These are phyloP conservation scores for Heliconius hermathena DNA, from an alignment of 1,140 invertebrate species.

Conservation along the genomic window DNA sequence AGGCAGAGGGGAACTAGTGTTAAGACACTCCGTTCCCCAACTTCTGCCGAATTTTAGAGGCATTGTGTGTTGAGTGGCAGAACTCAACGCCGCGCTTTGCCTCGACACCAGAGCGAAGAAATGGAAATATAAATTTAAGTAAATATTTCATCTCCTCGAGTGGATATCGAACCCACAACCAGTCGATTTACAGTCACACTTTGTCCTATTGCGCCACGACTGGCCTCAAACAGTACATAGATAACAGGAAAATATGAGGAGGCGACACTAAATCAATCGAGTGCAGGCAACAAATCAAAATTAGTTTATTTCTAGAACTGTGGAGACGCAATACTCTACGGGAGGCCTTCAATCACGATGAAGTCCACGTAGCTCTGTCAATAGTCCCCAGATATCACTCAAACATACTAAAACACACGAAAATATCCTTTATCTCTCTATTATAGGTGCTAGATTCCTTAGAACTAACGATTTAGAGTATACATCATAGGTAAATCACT, in stretches of 20 bases:
- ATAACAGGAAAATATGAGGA: background rate
- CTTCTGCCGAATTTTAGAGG: too few relatives aligned
- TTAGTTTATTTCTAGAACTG: background rate
- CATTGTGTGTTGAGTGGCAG: too few relatives aligned
- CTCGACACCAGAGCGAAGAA: too few relatives aligned
- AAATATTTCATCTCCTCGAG: too few relatives aligned
- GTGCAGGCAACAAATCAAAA: background rate
- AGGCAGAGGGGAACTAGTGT: too few relatives aligned
- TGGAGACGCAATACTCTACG: slow-evolving; percentile 5
- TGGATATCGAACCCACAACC: too few relatives aligned
- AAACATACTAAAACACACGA: background rate
- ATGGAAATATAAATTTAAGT: too few relatives aligned
- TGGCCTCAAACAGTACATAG: background rate
- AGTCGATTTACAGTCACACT: too few relatives aligned
- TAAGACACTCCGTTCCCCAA: too few relatives aligned
- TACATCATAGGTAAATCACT: background rate
- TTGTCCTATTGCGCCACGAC: too few relatives aligned
- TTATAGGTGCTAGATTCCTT: background rate
- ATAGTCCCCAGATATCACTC: background rate
- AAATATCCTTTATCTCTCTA: background rate
- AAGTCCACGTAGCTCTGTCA: background rate
- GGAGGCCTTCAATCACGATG: slow-evolving; percentile 7
- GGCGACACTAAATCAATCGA: background rate
- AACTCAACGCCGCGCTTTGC: too few relatives aligned
- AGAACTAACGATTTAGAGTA: background rate